These are phyloP conservation scores for Buteo buteo DNA, from an alignment of 2,113 vertebrate species.

Conservation along the genomic window DNA sequence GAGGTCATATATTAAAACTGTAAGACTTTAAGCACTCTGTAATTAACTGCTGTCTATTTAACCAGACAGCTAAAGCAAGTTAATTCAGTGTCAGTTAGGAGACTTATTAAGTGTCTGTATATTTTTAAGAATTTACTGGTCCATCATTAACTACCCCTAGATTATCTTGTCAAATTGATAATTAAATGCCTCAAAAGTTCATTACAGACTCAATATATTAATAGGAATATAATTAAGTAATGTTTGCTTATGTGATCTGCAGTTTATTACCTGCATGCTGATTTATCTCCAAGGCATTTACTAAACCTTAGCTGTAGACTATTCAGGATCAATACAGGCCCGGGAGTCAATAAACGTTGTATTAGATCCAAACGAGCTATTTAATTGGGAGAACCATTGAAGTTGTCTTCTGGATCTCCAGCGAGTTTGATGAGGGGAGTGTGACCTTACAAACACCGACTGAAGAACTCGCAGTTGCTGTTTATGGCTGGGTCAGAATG, in stretches of 20 bases:
- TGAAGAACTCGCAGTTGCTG: not conserved
- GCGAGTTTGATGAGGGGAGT: not conserved
- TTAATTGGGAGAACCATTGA: slow-evolving; percentile 49
- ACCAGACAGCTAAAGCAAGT: slow-evolving; percentile 70
- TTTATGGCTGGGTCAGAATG: not conserved
- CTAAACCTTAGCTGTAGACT: slow-evolving; percentile 54
- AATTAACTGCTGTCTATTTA: slow-evolving; percentile 74
- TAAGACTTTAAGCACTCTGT: slow-evolving; percentile 65
- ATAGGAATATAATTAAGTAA: slow-evolving; percentile 78
- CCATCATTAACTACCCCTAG: slow-evolving; percentile 73
- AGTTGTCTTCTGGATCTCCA: not conserved
- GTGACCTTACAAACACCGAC: not conserved
- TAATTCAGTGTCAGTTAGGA: slow-evolving; percentile 73
- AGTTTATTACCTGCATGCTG: slow-evolving; percentile 74
- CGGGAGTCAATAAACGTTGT: slow-evolving; percentile 65
- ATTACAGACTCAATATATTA: slow-evolving; percentile 71
- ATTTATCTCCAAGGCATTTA: slow-evolving; percentile 72
- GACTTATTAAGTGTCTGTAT: slow-evolving; percentile 70
- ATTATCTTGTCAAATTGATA: slow-evolving; percentile 79
- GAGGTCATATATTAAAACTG: slow-evolving; percentile 61
- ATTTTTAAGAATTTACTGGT: slow-evolving; percentile 72
- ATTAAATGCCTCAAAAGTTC: slow-evolving; percentile 79
- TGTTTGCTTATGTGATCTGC: slow-evolving; percentile 72
- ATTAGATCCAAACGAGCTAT: slow-evolving; percentile 57
- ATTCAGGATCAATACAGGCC: slow-evolving; percentile 68